Conservation (phyloP, 2,888 invertebrate species). For the Zaprionus obscuricornis region DNA sequence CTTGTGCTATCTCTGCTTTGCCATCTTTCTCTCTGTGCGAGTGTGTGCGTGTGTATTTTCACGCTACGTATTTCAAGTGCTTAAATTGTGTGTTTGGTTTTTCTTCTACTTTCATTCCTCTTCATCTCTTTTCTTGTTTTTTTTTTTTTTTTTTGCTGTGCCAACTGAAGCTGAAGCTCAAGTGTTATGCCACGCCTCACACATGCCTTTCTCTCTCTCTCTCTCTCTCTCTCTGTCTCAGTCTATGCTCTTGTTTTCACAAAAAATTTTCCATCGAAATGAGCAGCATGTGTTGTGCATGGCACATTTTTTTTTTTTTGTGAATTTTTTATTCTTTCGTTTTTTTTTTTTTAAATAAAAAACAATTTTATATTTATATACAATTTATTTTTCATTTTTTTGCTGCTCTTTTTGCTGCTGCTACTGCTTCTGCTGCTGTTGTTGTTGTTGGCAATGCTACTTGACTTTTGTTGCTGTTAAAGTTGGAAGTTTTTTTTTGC, state of each 20-base stretch:
- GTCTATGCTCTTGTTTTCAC: slow-evolving; percentile 51
- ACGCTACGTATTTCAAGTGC: slow-evolving; percentile 36
- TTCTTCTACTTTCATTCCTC: no score
- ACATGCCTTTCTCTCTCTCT: slow-evolving; percentile 1
- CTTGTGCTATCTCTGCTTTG: background rate
- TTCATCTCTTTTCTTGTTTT: no score
- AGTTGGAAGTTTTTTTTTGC: slow-evolving; percentile 39
- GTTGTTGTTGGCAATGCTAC: slow-evolving; percentile 43
- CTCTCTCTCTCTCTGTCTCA: background rate
- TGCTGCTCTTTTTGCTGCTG: slow-evolving; percentile 16
- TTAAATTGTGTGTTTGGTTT: slow-evolving; percentile 43
- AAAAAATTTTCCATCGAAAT: slow-evolving; percentile 63
- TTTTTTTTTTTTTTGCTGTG: slow-evolving; percentile 12
- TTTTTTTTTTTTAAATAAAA: slow-evolving; percentile 15
- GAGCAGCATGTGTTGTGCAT: slow-evolving; percentile 66
- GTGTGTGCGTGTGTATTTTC: slow-evolving; percentile 6
- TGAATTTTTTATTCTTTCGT: background rate
- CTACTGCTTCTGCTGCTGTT: slow-evolving; percentile 1
- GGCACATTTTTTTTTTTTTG: slow-evolving; percentile 7
- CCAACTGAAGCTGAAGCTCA: slow-evolving; percentile 16
- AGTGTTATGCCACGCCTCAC: slow-evolving; percentile 46
- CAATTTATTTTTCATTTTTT: slow-evolving; percentile 9
- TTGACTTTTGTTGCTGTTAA: slow-evolving; percentile 50
- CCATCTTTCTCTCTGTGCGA: slow-evolving; percentile 2
- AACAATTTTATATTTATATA: slow-evolving; percentile 34